Evolutionary conservation across 2,888 invertebrate genomes (phyloP).

Genomic region (Fissipunctia ypsillon): DNA sequence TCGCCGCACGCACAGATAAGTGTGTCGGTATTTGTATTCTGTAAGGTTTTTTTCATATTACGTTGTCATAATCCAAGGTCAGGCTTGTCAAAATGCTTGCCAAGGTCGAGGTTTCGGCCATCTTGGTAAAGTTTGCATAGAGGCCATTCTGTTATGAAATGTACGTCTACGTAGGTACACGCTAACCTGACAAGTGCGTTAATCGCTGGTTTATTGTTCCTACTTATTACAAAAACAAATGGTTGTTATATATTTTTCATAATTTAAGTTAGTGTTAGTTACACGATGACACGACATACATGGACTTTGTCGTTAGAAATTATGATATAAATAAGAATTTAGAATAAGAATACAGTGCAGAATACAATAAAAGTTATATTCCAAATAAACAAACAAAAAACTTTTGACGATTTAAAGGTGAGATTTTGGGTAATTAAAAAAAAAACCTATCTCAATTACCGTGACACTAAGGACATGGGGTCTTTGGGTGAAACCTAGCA

Average conservation of each 20-base stretch:
- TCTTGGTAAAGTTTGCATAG: conserved; percentile 56
- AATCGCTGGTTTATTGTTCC: conserved; percentile 20
- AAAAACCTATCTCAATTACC: no score
- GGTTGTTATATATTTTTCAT: not conserved
- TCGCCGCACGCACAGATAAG: conserved; percentile 7
- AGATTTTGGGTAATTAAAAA: no score
- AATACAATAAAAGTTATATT: no score
- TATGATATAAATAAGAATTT: not conserved
- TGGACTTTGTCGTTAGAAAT: not conserved
- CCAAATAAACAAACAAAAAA: no score
- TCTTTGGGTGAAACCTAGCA: no score
- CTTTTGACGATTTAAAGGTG: no score
- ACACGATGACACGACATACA: not conserved
- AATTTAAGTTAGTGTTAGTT: not conserved
- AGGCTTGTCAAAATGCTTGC: conserved; percentile 68
- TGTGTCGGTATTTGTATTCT: conserved; percentile 14
- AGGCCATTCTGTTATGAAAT: conserved; percentile 48
- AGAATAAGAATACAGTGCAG: no score
- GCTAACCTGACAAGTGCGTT: conserved; percentile 24
- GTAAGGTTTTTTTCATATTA: conserved; percentile 33
- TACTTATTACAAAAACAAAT: not conserved
- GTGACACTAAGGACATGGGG: no score
- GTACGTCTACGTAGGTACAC: conserved; percentile 15
- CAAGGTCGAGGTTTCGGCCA: conserved; percentile 69
- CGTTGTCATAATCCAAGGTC: conserved; percentile 62